Evolutionary conservation across 2,113 vertebrate species (phyloP).

Genomic region (Sarotherodon lohbergeri): DNA sequence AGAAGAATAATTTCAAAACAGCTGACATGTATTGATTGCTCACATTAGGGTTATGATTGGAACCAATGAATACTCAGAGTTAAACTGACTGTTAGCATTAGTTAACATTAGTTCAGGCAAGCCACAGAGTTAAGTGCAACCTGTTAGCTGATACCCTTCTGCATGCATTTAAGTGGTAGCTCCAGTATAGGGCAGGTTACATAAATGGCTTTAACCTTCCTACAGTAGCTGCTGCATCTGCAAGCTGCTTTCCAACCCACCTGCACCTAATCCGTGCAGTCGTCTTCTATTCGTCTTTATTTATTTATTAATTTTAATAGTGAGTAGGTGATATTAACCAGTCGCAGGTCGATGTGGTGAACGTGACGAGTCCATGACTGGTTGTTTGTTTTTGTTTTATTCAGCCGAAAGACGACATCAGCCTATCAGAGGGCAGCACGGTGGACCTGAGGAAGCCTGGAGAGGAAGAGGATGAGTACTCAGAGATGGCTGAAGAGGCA

Average conservation of each 20-base stretch:
- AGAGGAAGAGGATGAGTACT: conserved; percentile 88
- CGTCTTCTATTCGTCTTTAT: not conserved
- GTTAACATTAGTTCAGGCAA: not conserved
- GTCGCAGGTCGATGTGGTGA: not conserved
- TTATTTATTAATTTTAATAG: fast-evolving
- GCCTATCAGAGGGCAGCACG: conserved; percentile 93
- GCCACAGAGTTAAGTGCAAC: not conserved
- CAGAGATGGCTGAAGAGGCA: conserved; percentile 84
- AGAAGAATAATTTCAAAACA: not conserved
- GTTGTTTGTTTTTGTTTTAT: not conserved
- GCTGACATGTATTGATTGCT: fast-evolving
- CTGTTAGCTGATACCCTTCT: fast-evolving
- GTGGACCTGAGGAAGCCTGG: conserved; percentile 91
- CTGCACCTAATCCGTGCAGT: fast-evolving
- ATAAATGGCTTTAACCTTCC: not conserved
- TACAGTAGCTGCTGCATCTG: not conserved
- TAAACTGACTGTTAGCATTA: not conserved
- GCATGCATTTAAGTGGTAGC: not conserved
- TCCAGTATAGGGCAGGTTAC: not conserved
- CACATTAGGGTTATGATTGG: fast-evolving
- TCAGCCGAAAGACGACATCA: conserved; percentile 81
- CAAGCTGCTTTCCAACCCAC: not conserved
- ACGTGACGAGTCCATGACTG: not conserved
- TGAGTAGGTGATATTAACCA: not conserved
- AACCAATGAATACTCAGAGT: not conserved